These are phyloP conservation scores for Porites lutea DNA, from an alignment of 64 coral and sea anemone genomes.

Conservation along the genomic window DNA sequence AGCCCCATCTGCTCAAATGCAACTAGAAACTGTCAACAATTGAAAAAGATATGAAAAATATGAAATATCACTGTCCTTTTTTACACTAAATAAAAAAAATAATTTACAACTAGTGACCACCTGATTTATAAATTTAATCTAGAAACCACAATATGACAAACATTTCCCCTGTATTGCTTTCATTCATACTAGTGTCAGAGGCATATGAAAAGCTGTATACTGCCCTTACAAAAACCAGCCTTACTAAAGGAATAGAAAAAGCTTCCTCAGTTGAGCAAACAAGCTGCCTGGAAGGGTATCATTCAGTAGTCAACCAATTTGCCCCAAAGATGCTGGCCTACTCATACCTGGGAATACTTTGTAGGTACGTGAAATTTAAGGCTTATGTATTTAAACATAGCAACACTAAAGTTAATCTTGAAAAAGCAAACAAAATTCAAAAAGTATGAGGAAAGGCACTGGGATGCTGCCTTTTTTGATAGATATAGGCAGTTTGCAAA, in stretches of 20 bases:
- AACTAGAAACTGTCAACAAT: not conserved
- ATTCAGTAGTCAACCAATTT: too few relatives aligned
- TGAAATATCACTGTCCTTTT: not conserved
- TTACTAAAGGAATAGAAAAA: not conserved
- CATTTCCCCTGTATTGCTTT: not conserved
- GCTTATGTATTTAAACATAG: too few relatives aligned
- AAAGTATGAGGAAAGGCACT: too few relatives aligned
- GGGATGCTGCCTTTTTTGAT: too few relatives aligned
- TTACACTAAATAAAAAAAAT: too few relatives aligned
- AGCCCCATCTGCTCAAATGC: not conserved
- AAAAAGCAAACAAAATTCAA: too few relatives aligned
- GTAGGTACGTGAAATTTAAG: not conserved
- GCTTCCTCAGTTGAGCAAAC: not conserved
- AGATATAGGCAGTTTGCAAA: too few relatives aligned
- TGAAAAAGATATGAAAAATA: not conserved
- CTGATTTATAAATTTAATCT: not conserved
- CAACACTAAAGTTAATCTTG: too few relatives aligned
- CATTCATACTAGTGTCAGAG: not conserved
- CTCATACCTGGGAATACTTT: not conserved
- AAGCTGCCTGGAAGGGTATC: not conserved
- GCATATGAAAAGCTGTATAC: not conserved
- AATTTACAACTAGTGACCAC: not conserved
- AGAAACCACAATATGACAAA: not conserved
- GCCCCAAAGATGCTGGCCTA: too few relatives aligned
- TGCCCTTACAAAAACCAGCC: not conserved